Evolutionary conservation across 2,888 invertebrate species (phyloP).

Genomic region (Pristionchus maxplancki): DNA sequence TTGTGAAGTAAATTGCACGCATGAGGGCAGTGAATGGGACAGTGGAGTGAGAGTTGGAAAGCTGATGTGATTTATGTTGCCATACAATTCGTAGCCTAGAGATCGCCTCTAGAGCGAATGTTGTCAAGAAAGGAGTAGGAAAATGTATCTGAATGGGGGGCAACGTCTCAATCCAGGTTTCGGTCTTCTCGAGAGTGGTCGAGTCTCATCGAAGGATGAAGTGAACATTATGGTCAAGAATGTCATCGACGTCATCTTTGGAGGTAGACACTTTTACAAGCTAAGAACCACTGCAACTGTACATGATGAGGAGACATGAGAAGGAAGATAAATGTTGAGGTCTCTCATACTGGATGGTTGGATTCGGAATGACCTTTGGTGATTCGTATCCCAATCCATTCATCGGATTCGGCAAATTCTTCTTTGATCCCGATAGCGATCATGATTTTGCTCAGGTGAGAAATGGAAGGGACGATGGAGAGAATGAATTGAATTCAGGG

Average conservation of each 20-base stretch:
- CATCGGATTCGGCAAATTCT: constrained; percentile 68
- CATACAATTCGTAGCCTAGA: neutral
- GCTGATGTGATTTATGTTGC: neutral
- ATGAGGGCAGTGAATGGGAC: neutral
- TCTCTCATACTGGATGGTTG: constrained; percentile 94
- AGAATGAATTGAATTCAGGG: constrained; percentile 54
- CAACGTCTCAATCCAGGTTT: constrained; percentile 60
- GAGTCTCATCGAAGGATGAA: constrained; percentile 73
- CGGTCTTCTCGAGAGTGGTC: constrained; percentile 69
- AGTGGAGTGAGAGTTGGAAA: neutral
- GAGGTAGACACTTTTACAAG: constrained; percentile 80
- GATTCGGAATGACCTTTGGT: constrained; percentile 92
- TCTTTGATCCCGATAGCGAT: constrained; percentile 64
- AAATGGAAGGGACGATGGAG: neutral
- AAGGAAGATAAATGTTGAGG: too few relatives aligned
- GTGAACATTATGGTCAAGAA: constrained; percentile 91
- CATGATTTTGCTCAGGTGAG: neutral
- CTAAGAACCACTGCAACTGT: neutral
- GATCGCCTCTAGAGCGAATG: too few relatives aligned
- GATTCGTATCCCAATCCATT: constrained; percentile 60
- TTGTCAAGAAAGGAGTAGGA: neutral
- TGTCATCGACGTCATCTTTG: constrained; percentile 88
- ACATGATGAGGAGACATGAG: too few relatives aligned
- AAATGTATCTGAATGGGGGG: neutral
- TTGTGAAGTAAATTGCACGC: constrained; percentile 10